These are phyloP conservation scores for Limenitis camilla DNA, from an alignment of 2,888 invertebrate genomes.

Conservation along the genomic window DNA sequence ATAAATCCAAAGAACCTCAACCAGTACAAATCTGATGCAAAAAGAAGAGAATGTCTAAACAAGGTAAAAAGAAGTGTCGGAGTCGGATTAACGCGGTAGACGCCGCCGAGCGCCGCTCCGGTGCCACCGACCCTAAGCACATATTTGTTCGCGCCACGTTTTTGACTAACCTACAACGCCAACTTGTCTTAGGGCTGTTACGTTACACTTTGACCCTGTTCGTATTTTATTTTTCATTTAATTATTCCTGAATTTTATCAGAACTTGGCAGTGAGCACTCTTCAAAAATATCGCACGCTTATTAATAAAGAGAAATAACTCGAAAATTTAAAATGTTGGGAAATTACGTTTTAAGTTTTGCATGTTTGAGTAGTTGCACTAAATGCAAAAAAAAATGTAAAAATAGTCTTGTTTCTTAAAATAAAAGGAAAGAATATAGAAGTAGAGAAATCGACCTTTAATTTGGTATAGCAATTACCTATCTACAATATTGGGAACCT, in stretches of 20 bases:
- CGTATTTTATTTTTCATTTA: background rate
- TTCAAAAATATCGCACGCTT: too few species aligned
- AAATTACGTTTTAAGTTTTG: too few species aligned
- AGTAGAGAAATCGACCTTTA: too few species aligned
- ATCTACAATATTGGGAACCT: too few species aligned
- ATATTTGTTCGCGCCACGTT: slow-evolving; percentile 70
- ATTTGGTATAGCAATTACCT: too few species aligned
- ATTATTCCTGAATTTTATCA: background rate
- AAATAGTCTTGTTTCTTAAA: too few species aligned
- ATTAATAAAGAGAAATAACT: too few species aligned
- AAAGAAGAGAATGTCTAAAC: slow-evolving; percentile 10
- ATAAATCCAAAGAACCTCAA: background rate
- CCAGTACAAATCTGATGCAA: slow-evolving; percentile 1
- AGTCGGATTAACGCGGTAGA: slow-evolving; percentile 22
- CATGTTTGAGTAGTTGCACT: too few species aligned
- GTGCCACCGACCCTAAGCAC: slow-evolving; percentile 47
- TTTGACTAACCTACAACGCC: slow-evolving; percentile 64
- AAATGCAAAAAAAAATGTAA: too few species aligned
- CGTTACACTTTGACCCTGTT: background rate
- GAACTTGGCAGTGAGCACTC: too few species aligned
- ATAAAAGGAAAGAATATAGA: too few species aligned
- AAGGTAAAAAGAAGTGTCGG: slow-evolving; percentile 15
- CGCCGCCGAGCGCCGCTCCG: background rate
- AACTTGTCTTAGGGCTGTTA: slow-evolving; percentile 66
- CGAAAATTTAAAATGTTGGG: too few species aligned